Evolutionary conservation across 2,797 vertebrate genomes (phyloP), one percentile per base, ranked within the genome.

Genomic region (Poeciliopsis paucimaculata): DNA sequence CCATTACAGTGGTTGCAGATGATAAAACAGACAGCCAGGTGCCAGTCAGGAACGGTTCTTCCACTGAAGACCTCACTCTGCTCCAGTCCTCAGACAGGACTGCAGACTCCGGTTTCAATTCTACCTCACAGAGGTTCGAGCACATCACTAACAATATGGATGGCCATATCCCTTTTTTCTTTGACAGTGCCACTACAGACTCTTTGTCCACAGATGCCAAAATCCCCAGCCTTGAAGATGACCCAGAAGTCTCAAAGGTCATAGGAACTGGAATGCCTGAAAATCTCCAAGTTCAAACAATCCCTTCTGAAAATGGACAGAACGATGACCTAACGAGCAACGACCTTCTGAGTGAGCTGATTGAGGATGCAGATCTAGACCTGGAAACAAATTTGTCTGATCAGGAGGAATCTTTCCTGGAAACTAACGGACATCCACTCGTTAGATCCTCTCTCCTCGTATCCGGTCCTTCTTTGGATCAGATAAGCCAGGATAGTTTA

Each of bases 401-500:
- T 39, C 93, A 93, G 5, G 95, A 96, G 43, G 94, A 95, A 82
- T 88, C 87, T 3, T 94, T 94, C 55, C 80, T 89, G 78, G 88
- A 93, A 26, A 80, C 86, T 49, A 90, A 94, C 31, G 92, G 90
- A 13, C 75, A 76, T 79, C 66, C 91, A 62, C 88, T 92, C 72
- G 92, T 92, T 71, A 87, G 89, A 66, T 94, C 94, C 26, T 93
- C 93, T 75, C 89, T 95, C 76, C 78, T 96, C 85, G 87, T 94
- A 18, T 97, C 96, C 1, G 94, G 95, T 47, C 93, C 96, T 5
- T 96, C 96, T 81, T 95, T 97, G 9, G 97, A 99, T 86, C 97
- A 97, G 73, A 92, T 96, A 81, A 99, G 97, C 87, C 97, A 98
- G 84, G 97, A 98, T 86, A 98, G 97, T 86, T 95, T 99, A 80